phyloP scores from a whole-genome alignment of 2,888 invertebrate genomes.

The Luffia ferchaultella region DNA sequence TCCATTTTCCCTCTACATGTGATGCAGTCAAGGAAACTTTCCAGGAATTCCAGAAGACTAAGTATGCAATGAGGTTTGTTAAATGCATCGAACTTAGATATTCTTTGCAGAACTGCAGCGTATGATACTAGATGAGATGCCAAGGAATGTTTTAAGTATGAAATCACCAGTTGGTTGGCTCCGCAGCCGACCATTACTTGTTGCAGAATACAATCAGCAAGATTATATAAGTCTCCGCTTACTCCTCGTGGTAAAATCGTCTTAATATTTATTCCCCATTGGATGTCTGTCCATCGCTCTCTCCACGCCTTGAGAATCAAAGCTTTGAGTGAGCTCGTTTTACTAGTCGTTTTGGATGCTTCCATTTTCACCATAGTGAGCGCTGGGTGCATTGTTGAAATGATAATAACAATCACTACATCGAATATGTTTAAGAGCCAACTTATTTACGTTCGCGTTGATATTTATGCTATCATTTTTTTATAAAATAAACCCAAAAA shows the following conservation, averaged over 20 bases:
- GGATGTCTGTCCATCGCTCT: constrained; percentile 93
- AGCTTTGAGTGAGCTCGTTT: constrained; percentile 82
- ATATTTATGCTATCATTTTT: neutral
- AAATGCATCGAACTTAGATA: constrained; percentile 88
- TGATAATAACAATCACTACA: constrained; percentile 6
- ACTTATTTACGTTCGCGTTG: neutral
- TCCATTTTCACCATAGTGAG: constrained; percentile 65
- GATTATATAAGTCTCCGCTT: constrained; percentile 91
- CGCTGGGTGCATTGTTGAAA: constrained; percentile 9
- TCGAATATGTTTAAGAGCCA: constrained; percentile 7
- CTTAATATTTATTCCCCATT: constrained; percentile 96
- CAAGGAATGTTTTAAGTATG: constrained; percentile 91
- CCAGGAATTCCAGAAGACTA: constrained; percentile 85
- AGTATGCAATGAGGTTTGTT: constrained; percentile 89
- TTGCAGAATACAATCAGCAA: constrained; percentile 92
- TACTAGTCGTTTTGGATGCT: constrained; percentile 80
- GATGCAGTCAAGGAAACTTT: constrained; percentile 70
- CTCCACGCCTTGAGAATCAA: constrained; percentile 89
- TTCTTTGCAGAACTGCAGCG: constrained; percentile 86
- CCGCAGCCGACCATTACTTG: constrained; percentile 94
- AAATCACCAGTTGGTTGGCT: constrained; percentile 89
- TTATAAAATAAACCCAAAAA: neutral
- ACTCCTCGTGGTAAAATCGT: constrained; percentile 90
- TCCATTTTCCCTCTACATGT: constrained; percentile 85
- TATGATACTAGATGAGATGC: constrained; percentile 92